Evolutionary conservation across 2,888 invertebrate species (phyloP), one percentile per base, ranked within the genome.

Genomic region (Tyria jacobaeae): DNA sequence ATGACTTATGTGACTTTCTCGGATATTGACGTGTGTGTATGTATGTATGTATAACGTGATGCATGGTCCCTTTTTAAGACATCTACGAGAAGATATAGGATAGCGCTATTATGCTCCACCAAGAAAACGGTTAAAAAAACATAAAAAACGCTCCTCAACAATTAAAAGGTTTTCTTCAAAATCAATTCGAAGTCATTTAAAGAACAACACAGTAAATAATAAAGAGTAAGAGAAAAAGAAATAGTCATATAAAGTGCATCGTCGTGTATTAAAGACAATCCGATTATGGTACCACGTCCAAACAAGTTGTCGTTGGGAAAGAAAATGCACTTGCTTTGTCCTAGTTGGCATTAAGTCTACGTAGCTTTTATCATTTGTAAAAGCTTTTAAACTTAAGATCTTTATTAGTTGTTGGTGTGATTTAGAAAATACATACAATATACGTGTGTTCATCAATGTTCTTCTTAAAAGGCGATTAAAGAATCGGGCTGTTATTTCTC

Each of bases 231-330:
- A 41, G 48, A 51, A 41, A 48, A 37, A 48, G 48, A 52, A 65
- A 71, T 66, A 62, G 71, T 69, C 59, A 58, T 62, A 64, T 71
- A 63, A 66, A 62, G 62, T 50, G 15, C 17, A 35, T 37, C 41
- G 51, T 31, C 56, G 52, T 50, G 61, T 63, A 64, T 64, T 69
- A 71, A 64, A 52, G 62, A 57, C 60, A 64, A 69, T 64, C 59
- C 44, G 62, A 69, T 69, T 73, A 75, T 44, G 4, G 63, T 25
- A 47, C n/a, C n/a, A n/a, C 37, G 35, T 39, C 24, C 12, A 37
- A 21, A 31, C 24, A 64, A 67, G 53, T 31, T 12, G 47, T 41
- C 15, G 21, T 27, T 14, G 51, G 39, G 24, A 7, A 39, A 39
- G 24, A 53, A 53, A 39, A 39, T 39, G 24, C 25, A 25, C 15